Evolutionary conservation across 2,888 invertebrate species (phyloP).

Genomic region (Crocallis elinguaria): DNA sequence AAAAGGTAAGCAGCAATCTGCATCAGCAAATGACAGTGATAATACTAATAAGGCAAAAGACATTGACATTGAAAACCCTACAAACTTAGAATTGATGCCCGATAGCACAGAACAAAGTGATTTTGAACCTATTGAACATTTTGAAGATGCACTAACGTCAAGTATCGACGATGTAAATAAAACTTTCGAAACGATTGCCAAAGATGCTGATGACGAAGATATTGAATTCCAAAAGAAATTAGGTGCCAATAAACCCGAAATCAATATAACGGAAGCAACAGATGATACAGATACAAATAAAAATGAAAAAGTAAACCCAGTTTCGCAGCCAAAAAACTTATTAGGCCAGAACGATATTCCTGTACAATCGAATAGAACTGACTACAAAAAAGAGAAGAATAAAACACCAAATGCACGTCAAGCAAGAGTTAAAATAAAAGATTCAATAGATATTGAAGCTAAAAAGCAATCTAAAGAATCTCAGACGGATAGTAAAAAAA

Average conservation of each 20-base stretch:
- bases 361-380: conserved; percentile 81
- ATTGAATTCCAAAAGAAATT: conserved; percentile 28
- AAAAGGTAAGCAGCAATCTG: conserved; percentile 64
- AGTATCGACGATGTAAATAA: conserved; percentile 73
- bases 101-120: conserved; percentile 36
- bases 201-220: conserved; percentile 50
- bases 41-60: conserved; percentile 23
- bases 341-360: conserved; percentile 81
- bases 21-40: conserved; percentile 16
- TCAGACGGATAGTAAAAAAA: conserved; percentile 59
- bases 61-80: conserved; percentile 20
- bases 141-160: conserved; percentile 77
- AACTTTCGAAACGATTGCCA: conserved; percentile 73
- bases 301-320: conserved; percentile 55
- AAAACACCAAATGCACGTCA: conserved; percentile 71
- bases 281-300: conserved; percentile 53
- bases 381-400: conserved; percentile 81
- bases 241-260: conserved; percentile 60
- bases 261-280: conserved; percentile 63
- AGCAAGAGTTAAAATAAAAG: conserved; percentile 77
- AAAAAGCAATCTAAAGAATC: conserved; percentile 62
- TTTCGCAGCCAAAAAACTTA: conserved; percentile 83
- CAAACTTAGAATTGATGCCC: conserved; percentile 19
- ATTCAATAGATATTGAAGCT: conserved; percentile 59
- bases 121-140: conserved; percentile 72